Percentiles rank a stretch among this genome's conserved stretches.
These are phyloP conservation scores for Chrysomela aeneicollis DNA, from an alignment of 2,888 invertebrate genomes.

Conservation along the genomic window DNA sequence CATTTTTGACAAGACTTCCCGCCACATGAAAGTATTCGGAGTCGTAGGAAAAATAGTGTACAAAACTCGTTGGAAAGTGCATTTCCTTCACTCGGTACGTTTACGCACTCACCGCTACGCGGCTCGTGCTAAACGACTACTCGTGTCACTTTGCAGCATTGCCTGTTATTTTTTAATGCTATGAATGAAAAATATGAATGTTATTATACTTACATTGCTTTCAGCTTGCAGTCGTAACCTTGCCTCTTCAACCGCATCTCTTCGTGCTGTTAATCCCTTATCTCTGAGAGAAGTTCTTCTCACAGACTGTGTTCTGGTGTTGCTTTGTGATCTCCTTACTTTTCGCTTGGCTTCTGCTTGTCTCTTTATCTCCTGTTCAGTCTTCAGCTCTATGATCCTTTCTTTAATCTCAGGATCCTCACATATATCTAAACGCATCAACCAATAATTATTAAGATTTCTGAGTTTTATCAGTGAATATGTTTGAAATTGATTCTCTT, in stretches of 20 bases:
- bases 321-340: conserved; percentile 77
- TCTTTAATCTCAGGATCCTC: conserved; percentile 94
- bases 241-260: conserved; percentile 94
- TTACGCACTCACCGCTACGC: no score
- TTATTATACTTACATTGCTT: conserved; percentile 48
- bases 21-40: no score
- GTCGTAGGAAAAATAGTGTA: no score
- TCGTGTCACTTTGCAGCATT: no score
- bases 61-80: no score
- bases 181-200: background rate
- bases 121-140: no score
- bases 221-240: conserved; percentile 70
- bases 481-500: no score
- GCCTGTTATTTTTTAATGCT: background rate
- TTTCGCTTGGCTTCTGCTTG: conserved; percentile 70
- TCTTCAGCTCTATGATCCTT: conserved; percentile 85
- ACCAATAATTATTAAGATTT: background rate
- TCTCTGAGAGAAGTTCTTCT: conserved; percentile 92
- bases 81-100: no score
- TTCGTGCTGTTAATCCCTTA: conserved; percentile 90
- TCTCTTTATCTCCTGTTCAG: conserved; percentile 84
- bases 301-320: conserved; percentile 89
- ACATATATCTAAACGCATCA: conserved; percentile 79
- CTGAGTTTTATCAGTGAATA: no score
- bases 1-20: no score